These are phyloP conservation scores for Salticus scenicus DNA, from an alignment of 2,888 invertebrate genomes.

Conservation along the genomic window DNA sequence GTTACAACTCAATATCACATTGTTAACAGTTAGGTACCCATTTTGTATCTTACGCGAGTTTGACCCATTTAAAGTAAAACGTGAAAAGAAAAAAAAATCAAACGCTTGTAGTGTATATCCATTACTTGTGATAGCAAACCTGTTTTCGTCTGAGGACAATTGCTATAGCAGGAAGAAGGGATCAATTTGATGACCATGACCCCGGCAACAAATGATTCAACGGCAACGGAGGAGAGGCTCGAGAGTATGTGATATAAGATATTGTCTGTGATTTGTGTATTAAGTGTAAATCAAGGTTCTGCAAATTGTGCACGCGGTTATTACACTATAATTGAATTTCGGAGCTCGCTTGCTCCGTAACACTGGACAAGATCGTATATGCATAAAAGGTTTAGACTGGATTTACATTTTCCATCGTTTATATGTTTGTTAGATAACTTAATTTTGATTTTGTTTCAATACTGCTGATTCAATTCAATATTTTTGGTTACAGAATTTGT, in stretches of 20 bases:
- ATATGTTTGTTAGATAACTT: too few relatives aligned
- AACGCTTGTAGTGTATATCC: not conserved
- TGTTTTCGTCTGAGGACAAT: not conserved
- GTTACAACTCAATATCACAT: too few relatives aligned
- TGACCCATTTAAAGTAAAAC: slow-evolving; percentile 12
- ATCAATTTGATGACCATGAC: not conserved
- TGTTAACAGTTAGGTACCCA: not conserved
- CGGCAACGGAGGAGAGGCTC: not conserved
- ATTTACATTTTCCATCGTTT: too few relatives aligned
- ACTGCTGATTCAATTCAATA: too few relatives aligned
- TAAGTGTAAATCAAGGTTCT: not conserved
- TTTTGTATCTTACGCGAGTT: not conserved
- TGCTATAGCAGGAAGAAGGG: slow-evolving; percentile 2
- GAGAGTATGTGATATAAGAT: not conserved
- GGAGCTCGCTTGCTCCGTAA: too few relatives aligned
- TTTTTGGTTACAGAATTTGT: too few relatives aligned
- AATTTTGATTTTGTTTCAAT: too few relatives aligned
- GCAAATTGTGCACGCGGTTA: not conserved
- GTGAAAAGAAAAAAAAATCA: too few relatives aligned
- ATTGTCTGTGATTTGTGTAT: not conserved
- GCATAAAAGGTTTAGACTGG: too few relatives aligned
- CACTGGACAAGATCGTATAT: too few relatives aligned
- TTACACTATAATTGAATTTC: not conserved
- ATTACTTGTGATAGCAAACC: slow-evolving; percentile 2
- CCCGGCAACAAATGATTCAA: not conserved